Percentiles rank a stretch among this genome's conserved stretches.
Evolutionary conservation across 2,797 vertebrate species (phyloP).

Genomic region (Acrossocheilus fasciatus): DNA sequence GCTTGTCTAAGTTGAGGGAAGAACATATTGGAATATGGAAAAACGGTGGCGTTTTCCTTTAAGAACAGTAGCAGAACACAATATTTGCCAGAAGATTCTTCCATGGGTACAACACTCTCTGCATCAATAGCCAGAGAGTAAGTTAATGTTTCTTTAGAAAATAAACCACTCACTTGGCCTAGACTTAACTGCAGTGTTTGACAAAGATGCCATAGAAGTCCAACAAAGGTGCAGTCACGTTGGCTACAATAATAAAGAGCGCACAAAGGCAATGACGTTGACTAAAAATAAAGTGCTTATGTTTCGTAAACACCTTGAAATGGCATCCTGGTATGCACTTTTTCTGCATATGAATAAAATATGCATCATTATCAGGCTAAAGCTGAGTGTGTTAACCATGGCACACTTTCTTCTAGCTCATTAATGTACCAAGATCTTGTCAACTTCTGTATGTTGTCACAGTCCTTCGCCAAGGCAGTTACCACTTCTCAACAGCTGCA

Average conservation of each 20-base stretch:
- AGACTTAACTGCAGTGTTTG: not conserved
- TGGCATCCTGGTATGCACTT: not conserved
- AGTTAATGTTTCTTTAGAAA: constrained; percentile 13
- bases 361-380: constrained; percentile 6
- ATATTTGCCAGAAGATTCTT: not conserved
- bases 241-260: not conserved
- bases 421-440: constrained; percentile 10
- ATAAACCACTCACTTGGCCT: not conserved
- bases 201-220: not conserved
- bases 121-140: not conserved
- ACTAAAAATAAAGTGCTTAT: not conserved
- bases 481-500: not conserved
- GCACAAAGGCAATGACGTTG: not conserved
- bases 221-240: not conserved
- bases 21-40: too few relatives aligned
- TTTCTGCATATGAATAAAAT: constrained; percentile 7
- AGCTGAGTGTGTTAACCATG: not conserved
- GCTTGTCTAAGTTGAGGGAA: too few relatives aligned
- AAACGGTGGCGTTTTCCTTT: too few relatives aligned
- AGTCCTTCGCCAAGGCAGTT: not conserved
- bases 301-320: not conserved
- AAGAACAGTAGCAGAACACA: not conserved
- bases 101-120: not conserved
- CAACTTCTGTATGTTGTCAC: not conserved
- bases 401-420: constrained; percentile 9